Conservation (phyloP, 2,113 vertebrate genomes). For the Dromaius novaehollandiae region DNA sequence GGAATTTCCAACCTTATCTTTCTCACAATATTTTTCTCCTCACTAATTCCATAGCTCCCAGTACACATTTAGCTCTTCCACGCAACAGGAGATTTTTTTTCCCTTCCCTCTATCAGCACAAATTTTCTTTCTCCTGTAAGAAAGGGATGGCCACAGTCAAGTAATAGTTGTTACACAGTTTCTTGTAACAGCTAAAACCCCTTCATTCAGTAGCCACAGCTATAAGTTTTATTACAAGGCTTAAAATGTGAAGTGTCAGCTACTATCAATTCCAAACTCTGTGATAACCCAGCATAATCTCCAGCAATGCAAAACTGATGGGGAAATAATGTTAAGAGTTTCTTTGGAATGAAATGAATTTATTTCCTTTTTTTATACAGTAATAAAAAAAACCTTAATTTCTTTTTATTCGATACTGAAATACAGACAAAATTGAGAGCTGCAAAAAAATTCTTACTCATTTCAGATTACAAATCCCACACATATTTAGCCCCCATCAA, state of each 20-base stretch:
- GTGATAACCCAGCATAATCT: background rate
- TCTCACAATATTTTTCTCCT: background rate
- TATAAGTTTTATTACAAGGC: background rate
- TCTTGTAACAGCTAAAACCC: background rate
- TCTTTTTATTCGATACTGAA: background rate
- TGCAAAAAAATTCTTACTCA: background rate
- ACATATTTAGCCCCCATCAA: background rate
- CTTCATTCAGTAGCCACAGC: background rate
- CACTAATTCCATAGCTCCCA: background rate
- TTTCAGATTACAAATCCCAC: background rate
- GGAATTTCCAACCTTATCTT: background rate
- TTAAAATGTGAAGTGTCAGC: background rate
- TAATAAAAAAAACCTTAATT: background rate
- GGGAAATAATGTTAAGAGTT: background rate
- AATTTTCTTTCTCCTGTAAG: background rate
- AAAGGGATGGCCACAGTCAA: background rate
- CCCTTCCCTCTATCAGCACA: background rate
- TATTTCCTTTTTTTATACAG: background rate
- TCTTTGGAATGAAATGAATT: conserved; percentile 1
- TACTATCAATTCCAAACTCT: background rate
- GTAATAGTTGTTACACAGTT: background rate
- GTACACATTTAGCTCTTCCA: background rate
- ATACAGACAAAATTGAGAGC: background rate
- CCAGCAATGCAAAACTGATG: background rate
- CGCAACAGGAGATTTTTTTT: background rate